Evolutionary conservation across 2,888 invertebrate species (phyloP), one percentile per base, ranked within the genome.

Genomic region (Polyommatus icarus): DNA sequence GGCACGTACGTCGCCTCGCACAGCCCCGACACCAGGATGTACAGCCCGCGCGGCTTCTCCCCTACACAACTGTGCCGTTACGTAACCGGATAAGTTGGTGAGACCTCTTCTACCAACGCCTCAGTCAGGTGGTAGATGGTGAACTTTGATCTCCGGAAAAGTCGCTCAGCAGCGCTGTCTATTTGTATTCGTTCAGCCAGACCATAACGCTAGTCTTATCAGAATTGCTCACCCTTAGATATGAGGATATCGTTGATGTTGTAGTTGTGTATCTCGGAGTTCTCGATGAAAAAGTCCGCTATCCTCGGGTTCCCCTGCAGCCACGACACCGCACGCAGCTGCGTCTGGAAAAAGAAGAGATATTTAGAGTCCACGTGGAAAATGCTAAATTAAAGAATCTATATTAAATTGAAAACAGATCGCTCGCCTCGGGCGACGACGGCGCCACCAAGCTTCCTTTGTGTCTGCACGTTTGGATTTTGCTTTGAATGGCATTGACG

Each of bases 401-500:
- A 40, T 61, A 59, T 40, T 40, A 24, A 29, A 24, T 61, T 40
- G 4, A 8, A 32, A 72, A 50, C 15, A 4, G 20, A 36, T 29
- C 20, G 79, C 79, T 85, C 78, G 92, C 91, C 87, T 93, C 93
- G 0, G 95, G 94, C 0, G 94, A 89, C 10, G 94, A 92, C 0
- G 94, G 94, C 3, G 94, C 91, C 1, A 95, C 94, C 1, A 93
- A 83, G 72, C 91, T 93, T 0, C 91, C 93, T 80, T 91, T 92
- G 71, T 92, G 93, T 1, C 92, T 86, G 81, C 90, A 90, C 78
- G 89, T 81, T 81, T 95, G 95, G 20, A 95, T 93, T 81, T 93
- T 94, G 61, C 94, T 94, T 77, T 95, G 95, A 18, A 96, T 91
- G 0, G 95, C 94, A 79, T 89, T 87, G 76, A 94, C 88, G 3